Evolutionary conservation across 1,140 invertebrate genomes (phyloP).

Genomic region (Monochamus saltuarius): DNA sequence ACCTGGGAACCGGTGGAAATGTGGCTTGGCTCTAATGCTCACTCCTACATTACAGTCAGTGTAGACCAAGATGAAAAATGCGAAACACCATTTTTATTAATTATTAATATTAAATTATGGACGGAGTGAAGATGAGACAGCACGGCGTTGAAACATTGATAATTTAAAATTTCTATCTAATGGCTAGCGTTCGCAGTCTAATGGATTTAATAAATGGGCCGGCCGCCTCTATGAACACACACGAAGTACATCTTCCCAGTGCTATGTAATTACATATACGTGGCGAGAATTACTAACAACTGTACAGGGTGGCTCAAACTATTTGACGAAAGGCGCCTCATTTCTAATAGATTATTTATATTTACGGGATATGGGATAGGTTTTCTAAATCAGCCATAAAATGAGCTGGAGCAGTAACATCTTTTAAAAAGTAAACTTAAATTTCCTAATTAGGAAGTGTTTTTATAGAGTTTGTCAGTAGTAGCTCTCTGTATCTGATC

Average conservation of each 20-base stretch:
- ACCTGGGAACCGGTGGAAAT: no score
- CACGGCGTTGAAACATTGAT: slow-evolving; percentile 10
- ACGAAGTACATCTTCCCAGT: slow-evolving; percentile 11
- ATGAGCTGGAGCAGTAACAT: no score
- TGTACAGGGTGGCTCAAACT: neutral
- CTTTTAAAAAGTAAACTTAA: no score
- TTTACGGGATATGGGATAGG: no score
- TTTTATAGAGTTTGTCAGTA: no score
- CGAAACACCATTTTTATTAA: slow-evolving; percentile 13
- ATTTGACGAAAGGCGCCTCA: no score
- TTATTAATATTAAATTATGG: slow-evolving; percentile 9
- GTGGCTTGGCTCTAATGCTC: neutral
- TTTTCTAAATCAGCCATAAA: no score
- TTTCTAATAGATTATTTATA: no score
- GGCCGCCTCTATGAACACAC: slow-evolving; percentile 5
- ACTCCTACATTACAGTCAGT: neutral
- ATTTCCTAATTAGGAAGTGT: no score
- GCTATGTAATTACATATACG: slow-evolving; percentile 11
- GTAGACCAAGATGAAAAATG: neutral
- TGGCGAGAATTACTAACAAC: slow-evolving; percentile 7
- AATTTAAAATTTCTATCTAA: slow-evolving; percentile 3
- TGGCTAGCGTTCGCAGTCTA: slow-evolving; percentile 3
- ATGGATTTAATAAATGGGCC: slow-evolving; percentile 11
- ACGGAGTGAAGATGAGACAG: slow-evolving; percentile 11
- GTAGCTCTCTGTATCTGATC: no score